These are phyloP conservation scores for Epicampocera succincta DNA, from an alignment of 2,888 invertebrate species.

Conservation along the genomic window DNA sequence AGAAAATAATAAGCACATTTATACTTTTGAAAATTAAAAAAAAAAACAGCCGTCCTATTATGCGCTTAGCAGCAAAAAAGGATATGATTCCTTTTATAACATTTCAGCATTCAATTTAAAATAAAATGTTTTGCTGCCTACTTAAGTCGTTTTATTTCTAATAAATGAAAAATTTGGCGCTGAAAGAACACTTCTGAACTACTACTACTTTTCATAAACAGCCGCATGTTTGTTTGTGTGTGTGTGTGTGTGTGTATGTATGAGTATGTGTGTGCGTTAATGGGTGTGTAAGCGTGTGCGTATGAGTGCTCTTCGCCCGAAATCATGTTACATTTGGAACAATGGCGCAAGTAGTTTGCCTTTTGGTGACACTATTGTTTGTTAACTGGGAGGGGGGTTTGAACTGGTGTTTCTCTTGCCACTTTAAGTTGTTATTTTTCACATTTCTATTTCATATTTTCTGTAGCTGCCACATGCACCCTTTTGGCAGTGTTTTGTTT, in stretches of 20 bases:
- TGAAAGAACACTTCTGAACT: conserved; percentile 48
- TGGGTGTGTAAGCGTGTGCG: not conserved
- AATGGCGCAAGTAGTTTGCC: conserved; percentile 55
- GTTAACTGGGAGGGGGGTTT: conserved; percentile 6
- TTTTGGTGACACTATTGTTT: conserved; percentile 69
- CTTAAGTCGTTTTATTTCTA: conserved; percentile 56
- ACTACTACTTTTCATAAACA: conserved; percentile 11
- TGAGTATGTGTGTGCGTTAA: too few relatives aligned
- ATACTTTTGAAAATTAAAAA: too few relatives aligned
- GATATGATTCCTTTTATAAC: not conserved
- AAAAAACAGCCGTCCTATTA: too few relatives aligned
- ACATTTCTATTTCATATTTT: conserved; percentile 37
- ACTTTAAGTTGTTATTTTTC: conserved; percentile 27
- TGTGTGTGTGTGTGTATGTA: not conserved
- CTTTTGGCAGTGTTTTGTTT: conserved; percentile 49
- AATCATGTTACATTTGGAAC: conserved; percentile 38
- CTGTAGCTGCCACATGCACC: conserved; percentile 61
- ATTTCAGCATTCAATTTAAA: conserved; percentile 49
- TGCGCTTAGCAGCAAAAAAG: not conserved
- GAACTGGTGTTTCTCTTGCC: conserved; percentile 41
- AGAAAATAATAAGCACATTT: too few relatives aligned
- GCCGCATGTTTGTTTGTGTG: not conserved
- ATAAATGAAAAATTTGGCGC: conserved; percentile 22
- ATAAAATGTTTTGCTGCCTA: conserved; percentile 52
- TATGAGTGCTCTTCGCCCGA: not conserved